Base-by-base conservation (phyloP, 2,797 vertebrate genomes). In the Uromys caudimaculatus region DNA sequence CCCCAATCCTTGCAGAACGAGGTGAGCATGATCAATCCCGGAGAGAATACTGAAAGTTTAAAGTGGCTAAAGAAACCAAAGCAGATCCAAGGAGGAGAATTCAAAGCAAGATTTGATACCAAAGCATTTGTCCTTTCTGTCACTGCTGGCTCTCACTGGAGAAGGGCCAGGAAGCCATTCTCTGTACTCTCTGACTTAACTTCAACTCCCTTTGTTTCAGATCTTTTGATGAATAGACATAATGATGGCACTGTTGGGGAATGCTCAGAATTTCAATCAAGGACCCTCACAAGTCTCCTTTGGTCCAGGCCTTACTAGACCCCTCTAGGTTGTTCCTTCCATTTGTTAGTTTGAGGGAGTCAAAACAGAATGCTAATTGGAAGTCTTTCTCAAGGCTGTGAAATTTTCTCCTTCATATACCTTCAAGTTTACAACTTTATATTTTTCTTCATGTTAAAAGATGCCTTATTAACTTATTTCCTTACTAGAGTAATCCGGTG, bases 401-500 rank as follows among this genome's bases (percentile, higher is more conserved):
- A 50, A 85, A 76, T 95, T 94, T 62, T 93, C n/a, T 93, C 38
- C 92, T 83, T 83, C 27, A 82, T 69, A 86, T 91, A 6, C 35
- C 38, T 81, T 50, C 58, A 81, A 56, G 13, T 60, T 93, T 24
- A 52, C 27, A 91, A 64, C 35, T 78, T 78, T 52, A 56, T 29
- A 41, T 60, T 92, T 93, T 86, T 90, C 75, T 87, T 50, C 6
- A 47, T 41, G 29, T 83, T 21, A 47, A 88, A 95, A 60, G 29
- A 23, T 54, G 23, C 69, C 75, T 87, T 44, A 54, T 69, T 27
- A 91, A 38, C 9, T 69, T 84, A 64, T 9, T 82, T 86, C 12
- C 81, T 86, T 81, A 35, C 4, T 62, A 87, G 17, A 23, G 62
- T 79, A 88, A 79, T 21, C 9, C 71, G n/a, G 60, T 82, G 17